Conservation (phyloP, 2,888 invertebrate species). For the Cremastinae sp. region DNA sequence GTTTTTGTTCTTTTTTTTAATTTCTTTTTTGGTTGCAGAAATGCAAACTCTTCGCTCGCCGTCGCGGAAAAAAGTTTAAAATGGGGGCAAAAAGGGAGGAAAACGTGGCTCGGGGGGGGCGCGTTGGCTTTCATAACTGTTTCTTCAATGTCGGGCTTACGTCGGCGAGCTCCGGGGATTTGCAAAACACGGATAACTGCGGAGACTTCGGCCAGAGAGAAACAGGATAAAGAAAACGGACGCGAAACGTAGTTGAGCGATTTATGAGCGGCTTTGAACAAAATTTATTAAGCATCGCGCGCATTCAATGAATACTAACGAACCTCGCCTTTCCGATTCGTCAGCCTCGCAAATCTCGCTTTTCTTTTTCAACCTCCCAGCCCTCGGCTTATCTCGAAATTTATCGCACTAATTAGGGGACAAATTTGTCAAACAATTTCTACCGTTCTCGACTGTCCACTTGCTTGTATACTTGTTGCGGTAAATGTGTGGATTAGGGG, state of each 20-base stretch:
- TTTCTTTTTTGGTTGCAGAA: no score
- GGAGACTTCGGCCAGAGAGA: constrained; percentile 12
- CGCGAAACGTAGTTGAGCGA: constrained; percentile 27
- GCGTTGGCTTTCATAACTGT: constrained; percentile 16
- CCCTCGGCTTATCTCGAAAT: constrained; percentile 38
- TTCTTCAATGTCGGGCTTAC: constrained; percentile 2
- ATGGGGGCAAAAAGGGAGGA: background rate
- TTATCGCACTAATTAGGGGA: background rate
- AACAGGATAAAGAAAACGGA: constrained; percentile 15
- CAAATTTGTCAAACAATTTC: constrained; percentile 21
- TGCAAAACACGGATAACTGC: constrained; percentile 27
- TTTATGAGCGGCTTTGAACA: constrained; percentile 42
- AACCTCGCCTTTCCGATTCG: constrained; percentile 31
- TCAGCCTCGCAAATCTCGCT: constrained; percentile 12
- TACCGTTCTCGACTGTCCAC: constrained; percentile 12
- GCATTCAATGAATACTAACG: constrained; percentile 49
- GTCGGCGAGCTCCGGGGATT: constrained; percentile 16
- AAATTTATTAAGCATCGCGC: constrained; percentile 52
- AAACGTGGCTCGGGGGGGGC: background rate
- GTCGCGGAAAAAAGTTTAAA: constrained; percentile 2
- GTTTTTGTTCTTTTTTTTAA: no score
- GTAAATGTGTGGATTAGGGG: no score
- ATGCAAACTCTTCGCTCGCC: background rate
- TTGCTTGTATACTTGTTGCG: background rate
- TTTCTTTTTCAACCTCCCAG: constrained; percentile 25